Evolutionary conservation across 1,140 invertebrate species (phyloP).

Genomic region (Drosophila repletoides): DNA sequence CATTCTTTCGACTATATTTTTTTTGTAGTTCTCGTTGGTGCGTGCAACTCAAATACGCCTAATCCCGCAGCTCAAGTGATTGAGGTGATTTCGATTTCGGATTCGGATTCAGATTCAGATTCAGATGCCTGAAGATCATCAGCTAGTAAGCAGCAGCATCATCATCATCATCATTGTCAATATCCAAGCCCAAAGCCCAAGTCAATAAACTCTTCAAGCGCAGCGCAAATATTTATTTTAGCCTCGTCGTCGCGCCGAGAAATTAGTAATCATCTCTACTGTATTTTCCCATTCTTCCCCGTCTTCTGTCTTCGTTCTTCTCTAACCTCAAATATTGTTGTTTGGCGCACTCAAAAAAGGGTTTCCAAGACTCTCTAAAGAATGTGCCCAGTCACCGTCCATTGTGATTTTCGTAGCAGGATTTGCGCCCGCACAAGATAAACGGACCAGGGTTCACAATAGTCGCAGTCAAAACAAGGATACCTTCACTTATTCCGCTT

Average conservation of each 20-base stretch:
- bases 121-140: no score
- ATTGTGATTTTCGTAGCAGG: slow-evolving; percentile 33
- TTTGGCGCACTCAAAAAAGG: slow-evolving; percentile 36
- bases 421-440: slow-evolving; percentile 32
- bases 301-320: background rate
- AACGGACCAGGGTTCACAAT: slow-evolving; percentile 31
- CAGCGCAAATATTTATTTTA: slow-evolving; percentile 77
- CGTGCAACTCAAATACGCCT: slow-evolving; percentile 80
- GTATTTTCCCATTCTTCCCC: slow-evolving; percentile 32
- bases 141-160: slow-evolving; percentile 7
- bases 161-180: slow-evolving; percentile 21
- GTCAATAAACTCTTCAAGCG: slow-evolving; percentile 63
- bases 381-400: slow-evolving; percentile 70
- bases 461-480: no score
- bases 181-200: slow-evolving; percentile 31
- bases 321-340: slow-evolving; percentile 57
- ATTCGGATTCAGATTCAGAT: no score
- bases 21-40: slow-evolving; percentile 55
- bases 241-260: slow-evolving; percentile 66
- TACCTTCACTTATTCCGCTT: background rate
- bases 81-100: slow-evolving; percentile 76
- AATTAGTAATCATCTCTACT: slow-evolving; percentile 70
- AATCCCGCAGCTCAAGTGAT: slow-evolving; percentile 81
- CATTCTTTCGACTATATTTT: slow-evolving; percentile 25
- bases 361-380: slow-evolving; percentile 28